Percentiles rank a stretch among this genome's conserved stretches.
phyloP scores from a whole-genome alignment of 2,113 vertebrate genomes.

The Calypte anna region DNA sequence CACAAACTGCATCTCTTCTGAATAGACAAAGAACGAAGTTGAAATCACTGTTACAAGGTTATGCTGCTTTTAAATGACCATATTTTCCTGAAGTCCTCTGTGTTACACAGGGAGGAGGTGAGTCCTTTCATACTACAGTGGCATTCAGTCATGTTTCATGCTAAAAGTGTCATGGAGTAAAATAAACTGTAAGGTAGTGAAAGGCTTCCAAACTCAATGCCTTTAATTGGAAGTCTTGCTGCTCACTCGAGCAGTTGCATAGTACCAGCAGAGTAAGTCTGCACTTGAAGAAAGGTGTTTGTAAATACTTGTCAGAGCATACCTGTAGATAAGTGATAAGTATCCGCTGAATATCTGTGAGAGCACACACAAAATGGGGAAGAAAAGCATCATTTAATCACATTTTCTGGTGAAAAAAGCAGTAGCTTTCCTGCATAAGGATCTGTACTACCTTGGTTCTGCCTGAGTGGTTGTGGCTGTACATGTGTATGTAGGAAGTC shows the following conservation, averaged over 20 bases:
- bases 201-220: not conserved
- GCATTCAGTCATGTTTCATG: not conserved
- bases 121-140: not conserved
- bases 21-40: not conserved
- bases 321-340: rapidly evolving
- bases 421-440: rapidly evolving
- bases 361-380: not conserved
- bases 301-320: not conserved
- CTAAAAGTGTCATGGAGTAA: not conserved
- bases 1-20: not conserved
- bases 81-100: not conserved
- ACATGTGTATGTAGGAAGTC: not conserved
- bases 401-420: not conserved
- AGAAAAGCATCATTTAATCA: not conserved
- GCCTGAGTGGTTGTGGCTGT: not conserved
- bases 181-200: not conserved
- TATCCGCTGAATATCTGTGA: not conserved
- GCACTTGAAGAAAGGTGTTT: not conserved
- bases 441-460: not conserved
- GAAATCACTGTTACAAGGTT: not conserved
- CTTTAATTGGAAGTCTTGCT: not conserved
- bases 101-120: not conserved
- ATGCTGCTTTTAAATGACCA: not conserved
- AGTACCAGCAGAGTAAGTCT: not conserved
- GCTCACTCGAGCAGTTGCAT: not conserved